Conservation (phyloP, 1,140 invertebrate species). For the Brachystomella parvula region DNA sequence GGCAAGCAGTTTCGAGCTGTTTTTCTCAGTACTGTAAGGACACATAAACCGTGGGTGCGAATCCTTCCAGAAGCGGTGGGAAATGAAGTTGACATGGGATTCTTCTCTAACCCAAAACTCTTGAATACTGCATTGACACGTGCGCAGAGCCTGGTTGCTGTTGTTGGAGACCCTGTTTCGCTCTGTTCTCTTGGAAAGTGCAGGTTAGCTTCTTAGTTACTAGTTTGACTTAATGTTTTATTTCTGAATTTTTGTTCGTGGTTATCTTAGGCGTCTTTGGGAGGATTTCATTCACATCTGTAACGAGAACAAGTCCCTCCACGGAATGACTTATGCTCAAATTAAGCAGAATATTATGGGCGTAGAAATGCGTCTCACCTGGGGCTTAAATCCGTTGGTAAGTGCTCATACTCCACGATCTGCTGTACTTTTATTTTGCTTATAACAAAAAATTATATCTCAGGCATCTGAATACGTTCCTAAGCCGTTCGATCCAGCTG, state of each 20-base stretch:
- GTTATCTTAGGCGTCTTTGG: conserved; percentile 61
- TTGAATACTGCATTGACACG: conserved; percentile 80
- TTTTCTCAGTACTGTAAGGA: conserved; percentile 75
- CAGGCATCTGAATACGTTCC: neutral
- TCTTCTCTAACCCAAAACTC: conserved; percentile 73
- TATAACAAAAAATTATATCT: neutral
- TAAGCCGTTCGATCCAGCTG: neutral
- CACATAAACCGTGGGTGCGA: conserved; percentile 59
- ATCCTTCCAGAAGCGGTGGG: conserved; percentile 42
- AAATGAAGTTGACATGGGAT: conserved; percentile 69
- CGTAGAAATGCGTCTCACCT: conserved; percentile 63
- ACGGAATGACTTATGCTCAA: conserved; percentile 62
- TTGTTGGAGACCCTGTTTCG: conserved; percentile 79
- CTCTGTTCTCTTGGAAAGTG: conserved; percentile 75
- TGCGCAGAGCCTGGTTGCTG: conserved; percentile 75
- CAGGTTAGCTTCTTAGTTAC: conserved; percentile 45
- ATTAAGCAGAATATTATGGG: conserved; percentile 61
- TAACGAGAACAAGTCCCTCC: conserved; percentile 62
- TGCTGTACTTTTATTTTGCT: neutral
- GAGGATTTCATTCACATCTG: conserved; percentile 69
- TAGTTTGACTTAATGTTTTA: conserved; percentile 4
- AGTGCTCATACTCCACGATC: conserved; percentile 15
- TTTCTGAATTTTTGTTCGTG: neutral
- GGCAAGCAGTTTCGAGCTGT: conserved; percentile 78
- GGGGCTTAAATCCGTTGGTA: conserved; percentile 71